Conservation (phyloP, 2,113 vertebrate species). For the Alexandromys fortis region DNA sequence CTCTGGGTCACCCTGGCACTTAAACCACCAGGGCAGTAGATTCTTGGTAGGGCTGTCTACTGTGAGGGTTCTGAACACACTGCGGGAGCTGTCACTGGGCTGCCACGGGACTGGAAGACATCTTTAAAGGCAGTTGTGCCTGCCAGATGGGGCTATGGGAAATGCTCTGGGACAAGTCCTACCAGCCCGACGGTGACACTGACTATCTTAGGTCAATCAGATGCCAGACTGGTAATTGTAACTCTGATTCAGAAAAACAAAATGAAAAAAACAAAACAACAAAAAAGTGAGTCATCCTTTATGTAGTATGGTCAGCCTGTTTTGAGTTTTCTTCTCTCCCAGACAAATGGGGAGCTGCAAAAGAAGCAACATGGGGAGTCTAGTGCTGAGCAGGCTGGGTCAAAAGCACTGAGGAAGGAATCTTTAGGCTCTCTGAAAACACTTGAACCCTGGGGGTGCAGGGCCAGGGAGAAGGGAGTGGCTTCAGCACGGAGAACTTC, state of each 20-base stretch:
- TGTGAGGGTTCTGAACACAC: accelerated
- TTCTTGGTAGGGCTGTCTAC: background rate
- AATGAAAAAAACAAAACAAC: background rate
- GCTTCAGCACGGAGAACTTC: background rate
- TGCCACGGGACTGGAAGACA: background rate
- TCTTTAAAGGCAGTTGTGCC: no score
- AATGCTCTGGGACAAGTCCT: background rate
- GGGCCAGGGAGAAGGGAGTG: background rate
- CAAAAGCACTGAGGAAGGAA: background rate
- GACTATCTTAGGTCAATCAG: background rate
- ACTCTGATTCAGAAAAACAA: background rate
- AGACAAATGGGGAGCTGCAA: background rate
- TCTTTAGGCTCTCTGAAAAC: background rate
- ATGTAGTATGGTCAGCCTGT: background rate
- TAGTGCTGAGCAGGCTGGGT: background rate
- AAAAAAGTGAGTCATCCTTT: background rate
- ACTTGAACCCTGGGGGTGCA: accelerated
- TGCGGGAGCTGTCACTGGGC: background rate
- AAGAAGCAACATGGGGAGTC: background rate
- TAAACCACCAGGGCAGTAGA: background rate
- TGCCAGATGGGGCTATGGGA: background rate
- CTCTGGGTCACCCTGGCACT: background rate
- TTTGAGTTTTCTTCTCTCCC: background rate
- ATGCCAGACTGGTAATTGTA: background rate
- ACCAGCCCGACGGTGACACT: background rate